Evolutionary conservation across 2,888 invertebrate genomes (phyloP).

Genomic region (Monoplex corrugatus): DNA sequence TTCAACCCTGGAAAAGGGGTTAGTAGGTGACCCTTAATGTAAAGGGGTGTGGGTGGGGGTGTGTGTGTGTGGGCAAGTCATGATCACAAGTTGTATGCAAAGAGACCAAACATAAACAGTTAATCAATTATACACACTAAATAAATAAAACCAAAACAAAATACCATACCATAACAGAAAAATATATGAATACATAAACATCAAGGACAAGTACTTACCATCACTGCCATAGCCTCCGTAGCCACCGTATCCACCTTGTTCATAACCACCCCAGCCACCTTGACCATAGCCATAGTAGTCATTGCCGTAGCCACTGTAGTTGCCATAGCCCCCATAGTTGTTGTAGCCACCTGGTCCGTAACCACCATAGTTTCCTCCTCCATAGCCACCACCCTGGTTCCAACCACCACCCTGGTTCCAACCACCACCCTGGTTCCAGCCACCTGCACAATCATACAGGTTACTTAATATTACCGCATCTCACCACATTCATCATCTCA

Average conservation of each 20-base stretch:
- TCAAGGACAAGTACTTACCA: constrained; percentile 37
- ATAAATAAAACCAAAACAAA: too few species aligned
- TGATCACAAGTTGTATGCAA: too few species aligned
- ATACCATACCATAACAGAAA: too few species aligned
- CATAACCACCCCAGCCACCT: constrained; percentile 61
- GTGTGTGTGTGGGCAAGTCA: too few species aligned
- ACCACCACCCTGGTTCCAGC: constrained; percentile 62
- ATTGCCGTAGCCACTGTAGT: constrained; percentile 80
- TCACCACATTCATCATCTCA: too few species aligned
- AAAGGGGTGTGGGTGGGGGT: too few species aligned
- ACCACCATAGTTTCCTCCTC: constrained; percentile 43
- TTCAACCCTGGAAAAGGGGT: too few species aligned
- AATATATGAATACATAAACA: too few species aligned
- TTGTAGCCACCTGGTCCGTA: constrained; percentile 82
- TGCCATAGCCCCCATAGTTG: constrained; percentile 85
- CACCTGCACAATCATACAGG: constrained; percentile 49
- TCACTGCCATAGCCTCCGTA: constrained; percentile 80
- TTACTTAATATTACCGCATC: too few species aligned
- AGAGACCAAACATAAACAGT: too few species aligned
- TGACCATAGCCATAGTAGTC: constrained; percentile 60
- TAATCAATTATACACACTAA: too few species aligned
- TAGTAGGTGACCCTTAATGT: too few species aligned
- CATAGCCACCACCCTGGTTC: constrained; percentile 23
- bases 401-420: constrained; percentile 61
- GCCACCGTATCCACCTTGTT: constrained; percentile 78